phyloP scores from a whole-genome alignment of 1,140 invertebrate genomes.

The Melanaphis sacchari region DNA sequence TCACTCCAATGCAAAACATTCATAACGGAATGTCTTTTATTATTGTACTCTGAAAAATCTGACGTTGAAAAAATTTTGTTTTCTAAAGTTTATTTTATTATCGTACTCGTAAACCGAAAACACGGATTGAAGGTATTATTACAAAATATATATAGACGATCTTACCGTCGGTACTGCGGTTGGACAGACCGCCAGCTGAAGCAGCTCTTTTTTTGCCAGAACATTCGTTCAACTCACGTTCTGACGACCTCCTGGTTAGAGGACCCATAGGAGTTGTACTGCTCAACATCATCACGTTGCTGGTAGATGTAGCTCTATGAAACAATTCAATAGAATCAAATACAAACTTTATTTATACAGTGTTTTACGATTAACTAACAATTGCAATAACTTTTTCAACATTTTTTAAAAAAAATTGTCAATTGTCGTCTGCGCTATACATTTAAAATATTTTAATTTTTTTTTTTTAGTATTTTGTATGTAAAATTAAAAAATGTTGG shows the following conservation, averaged over 20 bases:
- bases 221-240: conserved; percentile 78
- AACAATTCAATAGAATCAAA: conserved; percentile 20
- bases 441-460: no score
- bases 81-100: neutral
- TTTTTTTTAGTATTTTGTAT: no score
- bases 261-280: conserved; percentile 67
- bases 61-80: neutral
- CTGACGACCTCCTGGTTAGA: conserved; percentile 80
- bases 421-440: no score
- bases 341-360: no score
- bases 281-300: conserved; percentile 74
- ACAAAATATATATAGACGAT: neutral
- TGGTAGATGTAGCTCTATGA: conserved; percentile 82
- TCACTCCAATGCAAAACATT: conserved; percentile 35
- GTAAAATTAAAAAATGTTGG: no score
- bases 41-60: conserved; percentile 55
- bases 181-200: conserved; percentile 72
- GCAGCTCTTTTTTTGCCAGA: conserved; percentile 80
- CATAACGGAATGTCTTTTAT: conserved; percentile 34
- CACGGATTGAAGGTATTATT: neutral
- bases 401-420: no score
- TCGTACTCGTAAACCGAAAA: neutral
- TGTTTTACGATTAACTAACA: no score
- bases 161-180: conserved; percentile 53
- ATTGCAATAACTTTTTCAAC: no score